Conservation (phyloP, 2,797 vertebrate genomes). For the Paratrypauchen microcephalus region DNA sequence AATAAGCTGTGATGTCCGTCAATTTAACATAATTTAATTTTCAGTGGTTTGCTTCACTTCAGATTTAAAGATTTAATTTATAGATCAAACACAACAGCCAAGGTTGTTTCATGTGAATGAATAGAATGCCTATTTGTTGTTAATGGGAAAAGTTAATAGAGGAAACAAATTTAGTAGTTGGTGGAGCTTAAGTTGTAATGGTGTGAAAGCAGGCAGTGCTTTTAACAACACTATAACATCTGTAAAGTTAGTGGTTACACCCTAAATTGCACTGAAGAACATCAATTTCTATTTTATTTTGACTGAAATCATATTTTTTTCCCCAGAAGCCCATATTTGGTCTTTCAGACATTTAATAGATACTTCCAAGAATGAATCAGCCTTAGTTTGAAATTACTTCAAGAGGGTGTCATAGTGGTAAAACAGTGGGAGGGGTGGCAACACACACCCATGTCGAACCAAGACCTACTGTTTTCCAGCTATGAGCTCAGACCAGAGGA, state of each 20-base stretch:
- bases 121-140: conserved; percentile 11
- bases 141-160: conserved; percentile 28
- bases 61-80: not conserved
- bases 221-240: conserved; percentile 37
- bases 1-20: conserved; percentile 14
- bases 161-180: conserved; percentile 46
- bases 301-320: conserved; percentile 48
- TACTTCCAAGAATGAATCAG: conserved; percentile 62
- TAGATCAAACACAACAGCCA: not conserved
- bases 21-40: conserved; percentile 21
- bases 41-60: conserved; percentile 6
- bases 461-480: conserved; percentile 62
- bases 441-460: conserved; percentile 60
- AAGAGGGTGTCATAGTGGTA: conserved; percentile 64
- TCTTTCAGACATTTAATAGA: conserved; percentile 32
- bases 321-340: conserved; percentile 42
- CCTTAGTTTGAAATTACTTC: conserved; percentile 64
- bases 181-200: conserved; percentile 15
- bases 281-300: conserved; percentile 26
- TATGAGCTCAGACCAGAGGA: conserved; percentile 72
- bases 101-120: not conserved
- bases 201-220: conserved; percentile 41
- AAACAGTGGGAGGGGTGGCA: conserved; percentile 61
- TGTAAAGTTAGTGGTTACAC: conserved; percentile 30
- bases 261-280: conserved; percentile 20